Percentiles rank a stretch among this genome's conserved stretches.
phyloP scores from a whole-genome alignment of 2,888 invertebrate genomes.

The Elmis aenea region DNA sequence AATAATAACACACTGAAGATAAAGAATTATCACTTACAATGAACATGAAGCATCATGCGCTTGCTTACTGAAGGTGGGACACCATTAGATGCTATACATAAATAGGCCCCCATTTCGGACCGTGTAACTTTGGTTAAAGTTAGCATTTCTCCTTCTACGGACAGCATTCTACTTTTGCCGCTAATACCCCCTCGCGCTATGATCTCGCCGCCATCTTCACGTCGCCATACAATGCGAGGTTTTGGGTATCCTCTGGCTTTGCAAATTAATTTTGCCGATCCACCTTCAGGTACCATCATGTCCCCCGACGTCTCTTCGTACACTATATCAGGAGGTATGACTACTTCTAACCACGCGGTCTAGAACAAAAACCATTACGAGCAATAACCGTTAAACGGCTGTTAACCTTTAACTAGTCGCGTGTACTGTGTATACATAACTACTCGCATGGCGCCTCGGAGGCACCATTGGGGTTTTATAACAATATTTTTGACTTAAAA shows the following conservation, averaged over 20 bases:
- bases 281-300: conserved; percentile 92
- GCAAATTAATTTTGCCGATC: conserved; percentile 80
- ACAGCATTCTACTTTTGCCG: conserved; percentile 68
- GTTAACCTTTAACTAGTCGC: too few relatives aligned
- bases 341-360: conserved; percentile 83
- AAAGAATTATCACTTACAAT: conserved; percentile 66
- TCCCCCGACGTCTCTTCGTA: conserved; percentile 89
- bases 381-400: too few relatives aligned
- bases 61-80: conserved; percentile 87
- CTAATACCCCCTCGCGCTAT: conserved; percentile 69
- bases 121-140: conserved; percentile 80
- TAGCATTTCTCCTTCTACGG: conserved; percentile 74
- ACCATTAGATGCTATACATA: conserved; percentile 85
- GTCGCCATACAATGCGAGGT: conserved; percentile 79
- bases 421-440: too few relatives aligned
- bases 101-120: conserved; percentile 84
- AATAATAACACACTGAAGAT: neutral
- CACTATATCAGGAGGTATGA: conserved; percentile 85
- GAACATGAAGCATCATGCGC: conserved; percentile 84
- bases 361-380: conserved; percentile 52
- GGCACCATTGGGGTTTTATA: too few relatives aligned
- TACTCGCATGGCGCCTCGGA: too few relatives aligned
- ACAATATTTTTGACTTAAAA: too few relatives aligned
- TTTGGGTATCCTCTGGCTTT: conserved; percentile 80
- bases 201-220: conserved; percentile 81